Evolutionary conservation across 2,113 vertebrate species (phyloP), one percentile per base, ranked within the genome.

Genomic region (Entelurus aequoreus): DNA sequence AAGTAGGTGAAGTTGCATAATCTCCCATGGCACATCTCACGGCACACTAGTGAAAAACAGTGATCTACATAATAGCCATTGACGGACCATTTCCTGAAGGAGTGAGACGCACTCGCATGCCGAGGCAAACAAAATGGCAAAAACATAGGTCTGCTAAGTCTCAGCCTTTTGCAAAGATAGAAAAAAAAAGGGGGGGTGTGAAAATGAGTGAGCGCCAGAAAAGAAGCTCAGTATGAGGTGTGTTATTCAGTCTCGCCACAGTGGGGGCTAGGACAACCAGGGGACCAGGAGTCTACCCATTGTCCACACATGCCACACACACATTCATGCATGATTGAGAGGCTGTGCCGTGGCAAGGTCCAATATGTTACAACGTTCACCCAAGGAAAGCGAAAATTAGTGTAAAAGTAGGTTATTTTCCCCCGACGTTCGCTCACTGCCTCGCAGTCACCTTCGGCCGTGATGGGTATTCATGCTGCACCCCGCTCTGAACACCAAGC

Each of bases 311-410:
- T 62, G 72, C 86, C 83, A 52, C 66, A 74, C 77, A 65, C 76
- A 69, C 19, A 74, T 76, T 65, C 78, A 76, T 70, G 75, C 75
- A 59, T 48, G 12, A 28, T 13, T 52, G 74, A 75, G 71, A 71
- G 78, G 49, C 75, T 68, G 53, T 57, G 74, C 71, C 61, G 50
- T 60, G 40, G 81, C 84, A 86, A 65, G 90, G 82, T 84, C 84
- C 86, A 84, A 82, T 86, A 89, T 86, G 81, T 84, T 71, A 84
- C 80, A 86, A 84, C 89, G 88, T 89, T 88, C 83, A 79, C 85
- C 86, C 86, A 85, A 88, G 88, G 88, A 90, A 90, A 83, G 90
- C 90, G 91, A 89, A 92, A 91, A 92, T 91, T 83, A 89, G 88
- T 92, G 88, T 87, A 90, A 91, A 91, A 90, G 90, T 86, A 87